Conservation (phyloP, 1,140 invertebrate genomes). For the Anagrus nilaparvatae region DNA sequence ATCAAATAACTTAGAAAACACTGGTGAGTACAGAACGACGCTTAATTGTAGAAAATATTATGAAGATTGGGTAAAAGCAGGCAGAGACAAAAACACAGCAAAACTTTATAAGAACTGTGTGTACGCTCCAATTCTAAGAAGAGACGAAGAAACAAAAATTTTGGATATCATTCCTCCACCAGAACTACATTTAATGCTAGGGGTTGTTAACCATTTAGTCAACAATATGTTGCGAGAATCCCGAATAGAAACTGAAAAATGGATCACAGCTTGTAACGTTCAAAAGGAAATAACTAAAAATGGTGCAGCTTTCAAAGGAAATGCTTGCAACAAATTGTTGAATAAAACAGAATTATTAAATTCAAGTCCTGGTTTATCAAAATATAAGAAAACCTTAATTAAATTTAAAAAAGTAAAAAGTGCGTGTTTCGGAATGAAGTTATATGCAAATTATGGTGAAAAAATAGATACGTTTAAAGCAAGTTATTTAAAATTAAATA, state of each 20-base stretch:
- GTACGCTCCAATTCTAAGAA: not conserved
- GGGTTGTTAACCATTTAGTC: conserved; percentile 6
- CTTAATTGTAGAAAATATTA: conserved; percentile 4
- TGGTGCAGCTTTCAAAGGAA: conserved; percentile 9
- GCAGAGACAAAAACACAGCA: not conserved
- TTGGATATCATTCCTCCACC: conserved; percentile 7
- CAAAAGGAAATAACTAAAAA: conserved; percentile 4
- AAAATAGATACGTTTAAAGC: conserved; percentile 6
- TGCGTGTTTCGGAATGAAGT: conserved; percentile 9
- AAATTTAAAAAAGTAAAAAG: conserved; percentile 8
- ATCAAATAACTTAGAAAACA: not conserved
- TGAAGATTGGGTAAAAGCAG: conserved; percentile 1
- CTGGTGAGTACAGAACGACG: conserved; percentile 1
- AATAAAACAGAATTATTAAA: conserved; percentile 9
- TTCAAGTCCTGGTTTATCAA: not conserved
- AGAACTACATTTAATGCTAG: conserved; percentile 4
- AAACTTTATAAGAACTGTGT: conserved; percentile 7
- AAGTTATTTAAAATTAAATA: conserved; percentile 9
- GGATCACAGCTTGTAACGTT: conserved; percentile 7
- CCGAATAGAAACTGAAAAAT: not conserved
- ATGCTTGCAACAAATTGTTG: conserved; percentile 14
- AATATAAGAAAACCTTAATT: conserved; percentile 8
- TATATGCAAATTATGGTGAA: conserved; percentile 1
- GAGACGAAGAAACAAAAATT: not conserved
- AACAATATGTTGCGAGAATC: not conserved